A percentile compares a stretch with the other conserved stretches of the same genome.
Conservation (phyloP, 2,888 invertebrate genomes). For the Epinotia nisella region DNA sequence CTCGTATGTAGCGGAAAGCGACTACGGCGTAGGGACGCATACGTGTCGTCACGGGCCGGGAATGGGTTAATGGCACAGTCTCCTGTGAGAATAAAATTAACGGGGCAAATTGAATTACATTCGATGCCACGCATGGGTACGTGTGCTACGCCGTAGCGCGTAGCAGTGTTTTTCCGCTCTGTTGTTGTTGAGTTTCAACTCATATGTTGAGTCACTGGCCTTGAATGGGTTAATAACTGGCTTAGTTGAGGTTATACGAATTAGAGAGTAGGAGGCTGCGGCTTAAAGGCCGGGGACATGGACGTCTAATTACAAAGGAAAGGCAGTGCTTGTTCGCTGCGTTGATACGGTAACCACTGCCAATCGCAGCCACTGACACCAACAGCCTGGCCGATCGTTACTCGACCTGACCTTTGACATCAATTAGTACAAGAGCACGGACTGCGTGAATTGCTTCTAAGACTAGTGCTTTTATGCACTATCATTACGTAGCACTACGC, state of each 20-base stretch:
- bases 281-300: conserved; percentile 9
- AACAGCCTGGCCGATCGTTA: neutral
- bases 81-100: conserved; percentile 12
- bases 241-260: conserved; percentile 9
- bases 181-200: too few species aligned
- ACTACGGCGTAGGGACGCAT: too few species aligned
- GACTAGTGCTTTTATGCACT: neutral
- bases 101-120: conserved; percentile 3
- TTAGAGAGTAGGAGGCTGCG: conserved; percentile 17
- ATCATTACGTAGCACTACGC: too few species aligned
- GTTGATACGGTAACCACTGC: conserved; percentile 32
- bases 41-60: too few species aligned
- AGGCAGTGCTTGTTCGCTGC: conserved; percentile 9
- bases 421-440: conserved; percentile 6
- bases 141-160: too few species aligned
- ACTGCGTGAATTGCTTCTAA: neutral
- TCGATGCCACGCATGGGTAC: too few species aligned
- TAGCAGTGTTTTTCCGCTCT: too few species aligned
- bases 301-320: conserved; percentile 18
- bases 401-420: conserved; percentile 29
- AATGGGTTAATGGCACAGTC: too few species aligned
- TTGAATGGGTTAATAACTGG: conserved; percentile 21
- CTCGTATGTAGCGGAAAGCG: too few species aligned
- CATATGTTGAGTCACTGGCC: too few species aligned
- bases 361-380: conserved; percentile 15